Evolutionary conservation across 2,113 vertebrate species (phyloP), one percentile per base, ranked within the genome.

Genomic region (Xiphias gladius): DNA sequence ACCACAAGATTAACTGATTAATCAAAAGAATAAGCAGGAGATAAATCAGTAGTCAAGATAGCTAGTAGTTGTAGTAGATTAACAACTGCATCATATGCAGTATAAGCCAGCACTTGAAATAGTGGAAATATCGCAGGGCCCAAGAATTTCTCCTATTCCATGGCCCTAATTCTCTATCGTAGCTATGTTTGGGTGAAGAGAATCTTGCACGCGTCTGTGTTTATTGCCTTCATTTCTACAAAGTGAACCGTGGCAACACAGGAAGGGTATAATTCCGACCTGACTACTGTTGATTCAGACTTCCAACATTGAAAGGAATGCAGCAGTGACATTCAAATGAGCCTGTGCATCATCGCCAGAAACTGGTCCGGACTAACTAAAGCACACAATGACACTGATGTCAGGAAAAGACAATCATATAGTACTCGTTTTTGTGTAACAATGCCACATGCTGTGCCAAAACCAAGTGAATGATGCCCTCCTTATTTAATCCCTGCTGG

Each of bases 381-480:
- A 91, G 86, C 90, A 90, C 92, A 80, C 64, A 52, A 55, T 32
- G 71, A 84, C 87, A 1, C 59, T 9, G 78, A 89, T 61, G 84
- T 89, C 89, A 83, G 71, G 69, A 84, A 46, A 80, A 63, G 91
- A 90, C 91, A 89, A 91, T 89, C 87, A 59, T 39, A 24, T 39
- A 61, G 35, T 30, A 46, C 46, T 59, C 0, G 17, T 57, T 76
- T 72, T 64, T 69, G 75, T 71, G 71, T 71, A 77, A 65, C 72
- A 13, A 67, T 86, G 82, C 81, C 83, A 87, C 86, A 72, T 68
- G 83, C 76, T 78, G 89, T 93, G 89, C 91, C 92, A 92, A 91
- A 92, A 86, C 83, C 68, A 79, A 84, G 80, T 73, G 80, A 82
- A 70, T 35, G 64, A 66, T 63, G 79, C 76, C 72, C 85, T 80